Evolutionary conservation across 2,113 vertebrate genomes (phyloP).

Genomic region (Parus major): DNA sequence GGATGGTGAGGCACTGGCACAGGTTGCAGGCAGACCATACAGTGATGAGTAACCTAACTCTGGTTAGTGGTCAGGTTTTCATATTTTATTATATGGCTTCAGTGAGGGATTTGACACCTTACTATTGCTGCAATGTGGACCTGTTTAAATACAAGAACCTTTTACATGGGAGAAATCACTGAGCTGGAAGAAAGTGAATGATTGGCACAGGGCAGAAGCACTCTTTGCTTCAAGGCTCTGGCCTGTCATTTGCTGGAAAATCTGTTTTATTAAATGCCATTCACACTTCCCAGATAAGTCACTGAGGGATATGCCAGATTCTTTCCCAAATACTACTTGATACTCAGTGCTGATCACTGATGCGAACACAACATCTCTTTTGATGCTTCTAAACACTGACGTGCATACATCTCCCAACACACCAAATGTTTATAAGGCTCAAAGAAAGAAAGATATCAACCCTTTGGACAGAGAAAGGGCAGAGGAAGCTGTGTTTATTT

Average conservation of each 20-base stretch:
- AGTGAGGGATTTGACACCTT: background rate
- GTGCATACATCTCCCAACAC: background rate
- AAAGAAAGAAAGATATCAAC: background rate
- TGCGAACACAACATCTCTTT: slow-evolving; percentile 56
- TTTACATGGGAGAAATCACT: slow-evolving; percentile 31
- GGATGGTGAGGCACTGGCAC: background rate
- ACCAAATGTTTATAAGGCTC: background rate
- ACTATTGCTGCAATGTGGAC: background rate
- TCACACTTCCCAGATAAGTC: slow-evolving; percentile 58
- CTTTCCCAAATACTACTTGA: slow-evolving; percentile 27
- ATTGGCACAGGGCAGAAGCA: slow-evolving; percentile 58
- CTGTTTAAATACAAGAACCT: slow-evolving; percentile 8
- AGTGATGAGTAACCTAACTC: background rate
- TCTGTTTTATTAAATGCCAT: slow-evolving; percentile 72
- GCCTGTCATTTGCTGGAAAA: slow-evolving; percentile 48
- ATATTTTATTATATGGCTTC: background rate
- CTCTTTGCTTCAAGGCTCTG: slow-evolving; percentile 66
- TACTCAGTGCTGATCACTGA: slow-evolving; percentile 34
- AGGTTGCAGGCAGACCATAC: background rate
- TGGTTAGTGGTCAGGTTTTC: background rate
- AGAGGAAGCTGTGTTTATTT: background rate
- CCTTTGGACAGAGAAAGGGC: background rate
- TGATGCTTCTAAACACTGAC: slow-evolving; percentile 49
- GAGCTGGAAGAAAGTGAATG: slow-evolving; percentile 54
- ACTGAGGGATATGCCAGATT: slow-evolving; percentile 51